Base-by-base conservation (phyloP, 2,797 vertebrate genomes). In the Myotis pilosus region DNA sequence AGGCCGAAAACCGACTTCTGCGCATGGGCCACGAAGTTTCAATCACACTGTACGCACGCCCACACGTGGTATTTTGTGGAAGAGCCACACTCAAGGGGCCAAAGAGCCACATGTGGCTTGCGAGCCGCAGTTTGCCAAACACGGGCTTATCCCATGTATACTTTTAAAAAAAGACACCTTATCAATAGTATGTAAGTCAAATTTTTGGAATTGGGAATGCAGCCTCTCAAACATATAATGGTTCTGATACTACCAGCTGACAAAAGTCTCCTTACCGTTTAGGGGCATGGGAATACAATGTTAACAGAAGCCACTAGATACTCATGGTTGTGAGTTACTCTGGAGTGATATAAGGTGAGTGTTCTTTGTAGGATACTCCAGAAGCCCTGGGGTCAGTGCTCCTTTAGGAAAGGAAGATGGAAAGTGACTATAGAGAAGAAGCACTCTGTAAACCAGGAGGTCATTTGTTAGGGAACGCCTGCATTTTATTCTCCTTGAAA, bases 221-320 rank as follows among this genome's bases (percentile, higher is more conserved):
- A 88, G 13, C 22, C 86, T 95, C 60, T 38, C 38, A 81, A 76
- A 92, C n/a, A 88, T 81, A 85, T 30, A 55, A 25, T 84, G n/a
- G 15, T 69, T 76, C 13, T 47, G 83, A 72, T 20, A 79, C 8
- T 16, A 74, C 6, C 9, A 74, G 9, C 2, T 28, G 36, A 38
- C 13, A 66, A n/a, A 79, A 49, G 23, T 78, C 20, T 75, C 36
- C 38, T 88, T 62, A 69, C 62, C 15, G 23, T 60, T 81, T 36
- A 74, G 9, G 23, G n/a, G 15, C 23, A 66, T 41, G 17, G 20
- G 30, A 53, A 55, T 62, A 51, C 30, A 69, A 51, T 49, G 51
- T 25, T 91, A 51, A 74, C 38, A 17, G 36, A 74, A 86, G n/a
- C 25, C 25, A 44, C 33, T 62, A 53, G 15, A 71, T 83, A 51